Evolutionary conservation across 53 echinoderm and acorn worm species (phyloP), one percentile per base, ranked within the genome.

Genomic region (Crossaster papposus): DNA sequence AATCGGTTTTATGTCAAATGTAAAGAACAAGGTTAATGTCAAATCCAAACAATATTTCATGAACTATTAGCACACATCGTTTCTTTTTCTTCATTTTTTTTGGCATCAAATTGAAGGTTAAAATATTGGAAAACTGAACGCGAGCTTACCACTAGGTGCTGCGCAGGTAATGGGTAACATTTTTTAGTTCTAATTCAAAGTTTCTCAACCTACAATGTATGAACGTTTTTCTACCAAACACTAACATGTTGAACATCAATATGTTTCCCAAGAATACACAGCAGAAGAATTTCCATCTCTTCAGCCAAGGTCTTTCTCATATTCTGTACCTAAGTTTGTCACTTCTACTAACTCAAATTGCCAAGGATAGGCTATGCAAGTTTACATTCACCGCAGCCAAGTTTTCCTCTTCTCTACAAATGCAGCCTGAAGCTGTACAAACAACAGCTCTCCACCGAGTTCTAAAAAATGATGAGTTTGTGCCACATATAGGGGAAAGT

Each of bases 401-500:
- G 68, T 20, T 14, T 34, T 73, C 28, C 35, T 73, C 2, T 10
- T 36, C 33, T 36, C 18, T 2, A 30, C 9, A 15, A 82, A 64
- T 82, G 44, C 64, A 82, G 65, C 82, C 82, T 68, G 13, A 37
- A 31, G 82, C 82, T 82, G 37, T 68, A 12, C 23, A 38, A 81
- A 62, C 36, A 51, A 33, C 24, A 85, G 36, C n/a, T 85, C 72
- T 52, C 53, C 26, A 51, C 31, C 52, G 87, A 34, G 36, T 44
- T 87, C 76, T 54, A 2, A 58, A n/a, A 80, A 80, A 54, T 80
- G 51, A 20, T 30, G 55, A 54, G 32, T 80, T 87, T 62, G 77
- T 87, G 87, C 62, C 72, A 72, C 50, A 73, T 87, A 87, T 87
- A 87, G 87, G 58, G 87, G 87, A 87, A 87, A 87, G 75, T 87